Percentiles rank a stretch among this genome's conserved stretches.
Conservation (phyloP, 2,797 vertebrate species). For the Cuculus canorus region DNA sequence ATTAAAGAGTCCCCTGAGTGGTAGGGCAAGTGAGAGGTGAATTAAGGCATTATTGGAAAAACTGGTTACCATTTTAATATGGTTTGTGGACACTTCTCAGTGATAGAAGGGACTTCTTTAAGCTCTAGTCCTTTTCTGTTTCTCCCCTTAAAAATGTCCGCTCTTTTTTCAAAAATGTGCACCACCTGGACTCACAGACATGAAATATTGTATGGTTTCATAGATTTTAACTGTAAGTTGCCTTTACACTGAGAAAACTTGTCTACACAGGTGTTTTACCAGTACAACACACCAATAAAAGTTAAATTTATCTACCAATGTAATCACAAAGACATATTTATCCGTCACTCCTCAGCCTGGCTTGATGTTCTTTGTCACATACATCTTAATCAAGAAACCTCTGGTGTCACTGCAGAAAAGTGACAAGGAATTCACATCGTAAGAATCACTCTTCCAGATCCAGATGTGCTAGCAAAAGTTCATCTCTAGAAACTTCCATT, state of each 20-base stretch:
- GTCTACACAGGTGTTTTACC: background rate
- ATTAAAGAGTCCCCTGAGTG: background rate
- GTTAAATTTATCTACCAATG: background rate
- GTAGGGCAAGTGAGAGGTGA: accelerated
- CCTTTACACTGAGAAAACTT: background rate
- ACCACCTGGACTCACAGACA: background rate
- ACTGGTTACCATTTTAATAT: background rate
- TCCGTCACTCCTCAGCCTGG: background rate
- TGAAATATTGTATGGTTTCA: accelerated
- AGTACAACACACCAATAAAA: background rate
- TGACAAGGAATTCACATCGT: accelerated
- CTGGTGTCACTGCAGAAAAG: background rate
- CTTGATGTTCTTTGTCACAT: background rate
- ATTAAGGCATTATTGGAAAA: background rate
- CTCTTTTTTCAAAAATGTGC: background rate
- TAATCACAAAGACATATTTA: background rate
- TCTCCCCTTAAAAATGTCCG: background rate
- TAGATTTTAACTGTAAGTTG: background rate
- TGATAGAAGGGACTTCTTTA: background rate
- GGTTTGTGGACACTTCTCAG: background rate
- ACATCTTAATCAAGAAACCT: background rate
- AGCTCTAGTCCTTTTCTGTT: background rate
- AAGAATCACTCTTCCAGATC: background rate
- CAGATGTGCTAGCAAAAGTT: background rate
- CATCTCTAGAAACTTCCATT: background rate